Evolutionary conservation across 2,888 invertebrate genomes (phyloP).

Genomic region (Caenorhabditis afra): DNA sequence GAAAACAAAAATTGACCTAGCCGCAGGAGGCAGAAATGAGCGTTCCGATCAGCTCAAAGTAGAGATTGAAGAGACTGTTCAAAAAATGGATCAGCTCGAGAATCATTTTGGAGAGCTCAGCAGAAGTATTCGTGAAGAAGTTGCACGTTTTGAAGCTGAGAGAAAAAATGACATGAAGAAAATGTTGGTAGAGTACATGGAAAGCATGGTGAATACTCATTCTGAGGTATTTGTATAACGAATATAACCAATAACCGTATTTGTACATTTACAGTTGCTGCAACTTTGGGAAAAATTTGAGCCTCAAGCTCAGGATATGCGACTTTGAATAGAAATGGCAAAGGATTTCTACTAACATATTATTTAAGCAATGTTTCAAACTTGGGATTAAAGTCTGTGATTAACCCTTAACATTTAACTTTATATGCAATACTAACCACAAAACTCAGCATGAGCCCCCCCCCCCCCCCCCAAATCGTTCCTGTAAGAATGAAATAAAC

Average conservation of each 20-base stretch:
- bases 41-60: slow-evolving; percentile 90
- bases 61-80: slow-evolving; percentile 83
- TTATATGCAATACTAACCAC: no score
- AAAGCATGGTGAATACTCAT: slow-evolving; percentile 94
- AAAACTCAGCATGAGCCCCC: no score
- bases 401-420: no score
- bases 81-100: slow-evolving; percentile 88
- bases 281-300: slow-evolving; percentile 97
- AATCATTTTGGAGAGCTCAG: slow-evolving; percentile 87
- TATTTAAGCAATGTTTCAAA: no score
- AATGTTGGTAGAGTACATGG: slow-evolving; percentile 92
- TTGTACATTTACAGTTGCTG: slow-evolving; percentile 85
- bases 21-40: slow-evolving; percentile 86
- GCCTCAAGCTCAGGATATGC: slow-evolving; percentile 93
- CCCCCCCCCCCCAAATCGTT: no score
- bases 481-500: no score
- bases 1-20: slow-evolving; percentile 86
- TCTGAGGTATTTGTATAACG: slow-evolving; percentile 86
- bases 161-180: slow-evolving; percentile 94
- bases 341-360: no score
- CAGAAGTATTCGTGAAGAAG: slow-evolving; percentile 84
- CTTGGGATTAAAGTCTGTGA: no score
- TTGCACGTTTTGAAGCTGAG: slow-evolving; percentile 93
- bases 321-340: slow-evolving; percentile 10
- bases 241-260: no score